Evolutionary conservation across 2,888 invertebrate genomes (phyloP).

Genomic region (Andrena bicolor): DNA sequence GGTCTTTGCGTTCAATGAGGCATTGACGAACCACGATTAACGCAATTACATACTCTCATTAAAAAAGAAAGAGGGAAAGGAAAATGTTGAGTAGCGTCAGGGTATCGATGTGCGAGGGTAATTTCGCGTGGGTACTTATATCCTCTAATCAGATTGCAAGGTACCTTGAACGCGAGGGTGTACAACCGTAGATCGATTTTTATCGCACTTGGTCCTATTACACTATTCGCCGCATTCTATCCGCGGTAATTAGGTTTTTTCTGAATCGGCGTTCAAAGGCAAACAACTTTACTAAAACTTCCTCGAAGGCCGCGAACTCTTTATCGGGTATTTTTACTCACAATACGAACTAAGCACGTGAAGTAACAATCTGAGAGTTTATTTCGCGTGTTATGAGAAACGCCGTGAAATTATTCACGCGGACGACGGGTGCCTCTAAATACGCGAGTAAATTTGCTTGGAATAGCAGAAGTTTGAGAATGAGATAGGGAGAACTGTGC

Average conservation of each 20-base stretch:
- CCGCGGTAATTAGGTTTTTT: not conserved
- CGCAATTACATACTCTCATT: conserved; percentile 27
- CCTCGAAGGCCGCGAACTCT: too few relatives aligned
- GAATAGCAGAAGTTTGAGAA: too few relatives aligned
- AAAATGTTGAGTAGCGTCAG: not conserved
- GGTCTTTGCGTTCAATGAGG: not conserved
- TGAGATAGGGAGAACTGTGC: too few relatives aligned
- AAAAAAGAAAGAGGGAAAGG: not conserved
- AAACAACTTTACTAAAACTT: not conserved
- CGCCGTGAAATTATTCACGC: too few relatives aligned
- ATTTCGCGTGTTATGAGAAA: not conserved
- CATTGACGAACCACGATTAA: conserved; percentile 12
- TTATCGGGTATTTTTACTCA: not conserved
- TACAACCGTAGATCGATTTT: conserved; percentile 39
- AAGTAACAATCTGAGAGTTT: not conserved
- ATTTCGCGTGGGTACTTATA: not conserved
- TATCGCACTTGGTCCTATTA: conserved; percentile 7
- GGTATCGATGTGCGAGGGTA: not conserved
- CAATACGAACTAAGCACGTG: not conserved
- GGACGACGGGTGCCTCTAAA: too few relatives aligned
- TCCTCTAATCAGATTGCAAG: not conserved
- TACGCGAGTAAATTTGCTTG: too few relatives aligned
- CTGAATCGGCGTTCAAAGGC: not conserved
- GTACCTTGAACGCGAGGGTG: conserved; percentile 3
- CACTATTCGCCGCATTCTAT: not conserved